Evolutionary conservation across 2,888 invertebrate genomes (phyloP).

Genomic region (Napeogenes inachia): DNA sequence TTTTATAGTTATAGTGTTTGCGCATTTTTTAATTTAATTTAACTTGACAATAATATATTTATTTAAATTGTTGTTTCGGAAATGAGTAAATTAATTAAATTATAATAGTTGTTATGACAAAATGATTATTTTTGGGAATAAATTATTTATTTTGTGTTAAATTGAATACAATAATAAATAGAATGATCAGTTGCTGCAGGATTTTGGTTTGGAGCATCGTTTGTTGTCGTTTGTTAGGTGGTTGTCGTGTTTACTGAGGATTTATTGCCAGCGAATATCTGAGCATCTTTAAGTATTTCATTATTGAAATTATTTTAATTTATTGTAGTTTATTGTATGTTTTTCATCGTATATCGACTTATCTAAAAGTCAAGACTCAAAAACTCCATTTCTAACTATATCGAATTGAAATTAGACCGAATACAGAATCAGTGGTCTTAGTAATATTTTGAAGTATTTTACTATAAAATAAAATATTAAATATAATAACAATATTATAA

Average conservation of each 20-base stretch:
- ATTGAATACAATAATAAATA: not conserved
- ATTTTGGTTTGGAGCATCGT: not conserved
- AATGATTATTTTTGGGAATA: too few relatives aligned
- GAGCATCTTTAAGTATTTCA: slow-evolving; percentile 4
- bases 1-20: not conserved
- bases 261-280: slow-evolving; percentile 21
- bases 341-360: not conserved
- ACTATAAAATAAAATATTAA: too few relatives aligned
- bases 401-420: too few relatives aligned
- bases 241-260: slow-evolving; percentile 5
- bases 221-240: not conserved
- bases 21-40: not conserved
- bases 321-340: not conserved
- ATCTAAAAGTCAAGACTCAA: not conserved
- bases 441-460: too few relatives aligned
- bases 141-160: not conserved
- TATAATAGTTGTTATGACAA: too few relatives aligned
- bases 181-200: not conserved
- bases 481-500: too few relatives aligned
- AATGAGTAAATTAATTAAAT: too few relatives aligned
- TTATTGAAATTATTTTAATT: slow-evolving; percentile 4
- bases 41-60: not conserved
- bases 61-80: too few relatives aligned
- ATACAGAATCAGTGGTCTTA: too few relatives aligned
- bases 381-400: not conserved